Evolutionary conservation across 2,888 invertebrate species (phyloP).

Genomic region (Plebejus argus): DNA sequence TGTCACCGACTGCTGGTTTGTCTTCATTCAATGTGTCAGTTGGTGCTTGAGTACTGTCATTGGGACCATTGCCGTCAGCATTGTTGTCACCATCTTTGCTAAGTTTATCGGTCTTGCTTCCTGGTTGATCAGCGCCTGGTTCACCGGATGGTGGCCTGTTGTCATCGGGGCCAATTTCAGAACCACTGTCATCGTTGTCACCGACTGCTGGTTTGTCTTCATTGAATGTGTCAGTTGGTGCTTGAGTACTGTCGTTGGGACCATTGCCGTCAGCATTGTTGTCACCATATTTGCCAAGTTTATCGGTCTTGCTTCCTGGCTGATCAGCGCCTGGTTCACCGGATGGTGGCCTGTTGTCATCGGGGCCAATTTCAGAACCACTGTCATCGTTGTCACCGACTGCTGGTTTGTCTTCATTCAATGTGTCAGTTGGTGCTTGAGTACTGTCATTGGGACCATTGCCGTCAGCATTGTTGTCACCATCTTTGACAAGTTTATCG

Average conservation of each 20-base stretch:
- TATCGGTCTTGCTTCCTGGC: background rate
- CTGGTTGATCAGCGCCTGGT: background rate
- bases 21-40: background rate
- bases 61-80: background rate
- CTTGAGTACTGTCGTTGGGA: background rate
- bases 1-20: background rate
- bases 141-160: background rate
- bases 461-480: background rate
- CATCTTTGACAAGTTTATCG: background rate
- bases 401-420: background rate
- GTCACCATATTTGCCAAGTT: too few species aligned
- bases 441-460: background rate
- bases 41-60: background rate
- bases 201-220: background rate
- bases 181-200: background rate
- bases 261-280: background rate
- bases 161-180: background rate
- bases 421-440: background rate
- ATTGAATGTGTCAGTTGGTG: background rate
- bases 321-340: background rate
- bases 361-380: background rate
- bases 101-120: background rate
- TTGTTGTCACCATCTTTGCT: too few species aligned
- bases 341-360: background rate
- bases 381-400: background rate